Percentiles rank a stretch among this genome's conserved stretches.
Evolutionary conservation across 2,888 invertebrate species (phyloP).

Genomic region (Clivina fossor): DNA sequence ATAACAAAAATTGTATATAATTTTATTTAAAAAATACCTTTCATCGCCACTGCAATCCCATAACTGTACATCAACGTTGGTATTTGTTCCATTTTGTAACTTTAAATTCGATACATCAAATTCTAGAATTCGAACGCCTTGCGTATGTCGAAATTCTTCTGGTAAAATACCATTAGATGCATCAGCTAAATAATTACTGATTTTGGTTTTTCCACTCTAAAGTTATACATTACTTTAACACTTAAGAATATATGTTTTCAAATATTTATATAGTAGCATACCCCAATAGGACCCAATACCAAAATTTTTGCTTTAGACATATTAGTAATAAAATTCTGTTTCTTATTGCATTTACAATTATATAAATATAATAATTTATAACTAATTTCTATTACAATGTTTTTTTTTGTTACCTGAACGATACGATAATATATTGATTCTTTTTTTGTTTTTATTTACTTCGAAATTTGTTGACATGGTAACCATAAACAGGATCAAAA

Average conservation of each 20-base stretch:
- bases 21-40: constrained; percentile 38
- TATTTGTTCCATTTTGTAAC: constrained; percentile 38
- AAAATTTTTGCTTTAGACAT: constrained; percentile 42
- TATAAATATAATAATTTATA: no score
- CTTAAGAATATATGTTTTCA: constrained; percentile 4
- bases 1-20: no score
- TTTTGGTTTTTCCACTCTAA: constrained; percentile 42
- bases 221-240: constrained; percentile 14
- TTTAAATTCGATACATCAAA: constrained; percentile 43
- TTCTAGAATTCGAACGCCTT: constrained; percentile 43
- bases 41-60: constrained; percentile 46
- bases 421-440: no score
- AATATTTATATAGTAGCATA: constrained; percentile 25
- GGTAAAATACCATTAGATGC: constrained; percentile 40
- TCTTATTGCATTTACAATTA: neutral
- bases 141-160: constrained; percentile 42
- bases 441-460: no score
- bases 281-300: constrained; percentile 41
- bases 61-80: constrained; percentile 43
- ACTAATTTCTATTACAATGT: no score
- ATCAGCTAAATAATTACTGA: constrained; percentile 44
- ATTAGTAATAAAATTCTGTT: neutral
- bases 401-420: no score
- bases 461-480: no score
- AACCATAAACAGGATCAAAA: no score